These are phyloP conservation scores for Dreissena rostriformis DNA, from an alignment of 1,140 invertebrate species.

Conservation along the genomic window DNA sequence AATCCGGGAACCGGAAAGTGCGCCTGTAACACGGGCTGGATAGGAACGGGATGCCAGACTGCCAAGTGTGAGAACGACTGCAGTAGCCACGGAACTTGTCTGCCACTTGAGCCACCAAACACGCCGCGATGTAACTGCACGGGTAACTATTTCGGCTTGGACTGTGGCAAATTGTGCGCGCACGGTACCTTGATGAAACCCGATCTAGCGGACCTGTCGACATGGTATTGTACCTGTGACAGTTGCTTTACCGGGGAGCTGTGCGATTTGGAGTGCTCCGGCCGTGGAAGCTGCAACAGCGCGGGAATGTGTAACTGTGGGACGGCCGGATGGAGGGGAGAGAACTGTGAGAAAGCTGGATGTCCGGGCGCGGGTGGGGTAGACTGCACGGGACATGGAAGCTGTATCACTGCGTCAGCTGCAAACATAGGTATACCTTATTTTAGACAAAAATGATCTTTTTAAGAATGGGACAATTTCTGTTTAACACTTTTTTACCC, in stretches of 20 bases:
- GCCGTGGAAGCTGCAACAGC: conserved; percentile 44
- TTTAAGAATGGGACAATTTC: no score
- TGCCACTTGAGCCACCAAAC: conserved; percentile 4
- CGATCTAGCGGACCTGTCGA: conserved; percentile 24
- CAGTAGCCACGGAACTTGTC: conserved; percentile 59
- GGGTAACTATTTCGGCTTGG: conserved; percentile 64
- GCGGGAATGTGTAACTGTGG: conserved; percentile 59
- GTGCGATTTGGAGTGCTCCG: conserved; percentile 58
- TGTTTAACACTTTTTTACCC: no score
- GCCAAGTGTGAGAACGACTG: conserved; percentile 65
- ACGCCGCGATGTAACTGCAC: conserved; percentile 59
- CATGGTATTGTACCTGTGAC: conserved; percentile 54
- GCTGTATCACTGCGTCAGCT: conserved; percentile 51
- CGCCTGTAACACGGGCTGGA: conserved; percentile 64
- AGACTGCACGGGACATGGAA: conserved; percentile 56
- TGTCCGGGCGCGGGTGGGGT: conserved; percentile 52
- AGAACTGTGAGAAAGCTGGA: conserved; percentile 62
- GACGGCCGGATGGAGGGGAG: conserved; percentile 62
- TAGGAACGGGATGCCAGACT: conserved; percentile 61
- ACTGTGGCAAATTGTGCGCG: conserved; percentile 66
- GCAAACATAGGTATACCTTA: conserved; percentile 16
- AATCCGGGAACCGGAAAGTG: conserved; percentile 52
- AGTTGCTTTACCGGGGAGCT: conserved; percentile 48
- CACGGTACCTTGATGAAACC: conserved; percentile 56
- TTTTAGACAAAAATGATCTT: no score